Evolutionary conservation across 2,113 vertebrate genomes (phyloP).

Genomic region (Larimichthys polyactis): DNA sequence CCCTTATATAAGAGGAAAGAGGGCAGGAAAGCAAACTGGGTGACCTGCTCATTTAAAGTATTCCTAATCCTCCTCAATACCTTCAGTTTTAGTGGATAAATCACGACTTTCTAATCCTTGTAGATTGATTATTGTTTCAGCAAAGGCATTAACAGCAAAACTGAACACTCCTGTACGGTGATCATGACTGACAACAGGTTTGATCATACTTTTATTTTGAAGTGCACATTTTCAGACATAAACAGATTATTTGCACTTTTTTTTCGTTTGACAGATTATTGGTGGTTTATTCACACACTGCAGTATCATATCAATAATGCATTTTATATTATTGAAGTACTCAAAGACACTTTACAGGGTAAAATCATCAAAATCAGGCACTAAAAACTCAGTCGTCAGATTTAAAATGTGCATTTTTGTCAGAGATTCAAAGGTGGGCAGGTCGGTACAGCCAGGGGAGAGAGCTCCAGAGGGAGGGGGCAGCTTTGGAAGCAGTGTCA

Average conservation of each 20-base stretch:
- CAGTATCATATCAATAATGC: too few relatives aligned
- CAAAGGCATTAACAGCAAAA: not conserved
- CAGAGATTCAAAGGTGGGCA: too few relatives aligned
- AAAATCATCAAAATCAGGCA: too few relatives aligned
- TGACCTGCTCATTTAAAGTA: slow-evolving; percentile 57
- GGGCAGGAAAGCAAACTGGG: slow-evolving; percentile 56
- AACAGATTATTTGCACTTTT: not conserved
- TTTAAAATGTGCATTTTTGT: too few relatives aligned
- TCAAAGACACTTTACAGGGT: too few relatives aligned
- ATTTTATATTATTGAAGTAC: too few relatives aligned
- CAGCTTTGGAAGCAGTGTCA: too few relatives aligned
- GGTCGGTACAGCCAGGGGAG: too few relatives aligned
- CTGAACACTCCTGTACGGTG: not conserved
- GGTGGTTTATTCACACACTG: accelerated
- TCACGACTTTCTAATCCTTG: not conserved
- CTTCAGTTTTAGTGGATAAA: slow-evolving; percentile 8
- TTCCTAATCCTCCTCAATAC: slow-evolving; percentile 58
- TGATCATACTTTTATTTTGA: not conserved
- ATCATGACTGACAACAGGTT: not conserved
- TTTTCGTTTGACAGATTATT: not conserved
- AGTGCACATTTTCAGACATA: not conserved
- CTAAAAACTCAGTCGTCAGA: too few relatives aligned
- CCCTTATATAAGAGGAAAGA: slow-evolving; percentile 78
- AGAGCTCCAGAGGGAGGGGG: too few relatives aligned
- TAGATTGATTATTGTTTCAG: not conserved